phyloP scores from a whole-genome alignment of 1,140 invertebrate species.

The Zelostemma sp. region DNA sequence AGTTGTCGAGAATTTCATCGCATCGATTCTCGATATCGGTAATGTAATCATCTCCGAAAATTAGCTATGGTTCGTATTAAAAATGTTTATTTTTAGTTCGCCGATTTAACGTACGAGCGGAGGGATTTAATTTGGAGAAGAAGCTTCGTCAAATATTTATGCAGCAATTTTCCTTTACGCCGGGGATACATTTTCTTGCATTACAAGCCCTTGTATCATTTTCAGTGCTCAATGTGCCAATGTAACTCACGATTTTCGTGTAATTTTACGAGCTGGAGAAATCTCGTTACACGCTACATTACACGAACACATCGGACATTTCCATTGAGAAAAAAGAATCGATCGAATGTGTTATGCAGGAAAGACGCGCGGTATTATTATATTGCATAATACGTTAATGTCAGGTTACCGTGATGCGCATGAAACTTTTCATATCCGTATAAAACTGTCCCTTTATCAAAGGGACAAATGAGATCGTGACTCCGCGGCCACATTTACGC shows the following conservation, averaged over 20 bases:
- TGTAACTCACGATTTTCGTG: neutral
- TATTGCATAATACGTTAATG: slow-evolving; percentile 21
- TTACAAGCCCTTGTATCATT: neutral
- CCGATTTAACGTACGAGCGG: too few species aligned
- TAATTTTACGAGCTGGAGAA: slow-evolving; percentile 6
- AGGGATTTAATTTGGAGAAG: too few species aligned
- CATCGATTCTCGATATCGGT: too few species aligned
- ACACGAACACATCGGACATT: neutral
- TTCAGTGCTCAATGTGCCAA: neutral
- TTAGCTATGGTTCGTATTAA: too few species aligned
- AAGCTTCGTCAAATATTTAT: too few species aligned
- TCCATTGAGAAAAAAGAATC: slow-evolving; percentile 3
- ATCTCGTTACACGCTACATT: neutral
- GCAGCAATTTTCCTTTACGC: too few species aligned
- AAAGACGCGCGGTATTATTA: neutral
- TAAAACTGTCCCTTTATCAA: neutral
- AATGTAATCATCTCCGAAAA: too few species aligned
- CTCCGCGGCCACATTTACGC: slow-evolving; percentile 14
- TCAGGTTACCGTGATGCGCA: slow-evolving; percentile 7
- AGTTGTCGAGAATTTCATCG: too few species aligned
- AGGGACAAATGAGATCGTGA: slow-evolving; percentile 22
- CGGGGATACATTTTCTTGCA: too few species aligned
- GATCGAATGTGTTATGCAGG: neutral
- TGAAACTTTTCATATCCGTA: slow-evolving; percentile 8
- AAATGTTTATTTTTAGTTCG: too few species aligned